Percentiles rank a stretch among this genome's conserved stretches.
Evolutionary conservation across 2,888 invertebrate genomes (phyloP).

Genomic region (Caenorhabditis doughertyi): DNA sequence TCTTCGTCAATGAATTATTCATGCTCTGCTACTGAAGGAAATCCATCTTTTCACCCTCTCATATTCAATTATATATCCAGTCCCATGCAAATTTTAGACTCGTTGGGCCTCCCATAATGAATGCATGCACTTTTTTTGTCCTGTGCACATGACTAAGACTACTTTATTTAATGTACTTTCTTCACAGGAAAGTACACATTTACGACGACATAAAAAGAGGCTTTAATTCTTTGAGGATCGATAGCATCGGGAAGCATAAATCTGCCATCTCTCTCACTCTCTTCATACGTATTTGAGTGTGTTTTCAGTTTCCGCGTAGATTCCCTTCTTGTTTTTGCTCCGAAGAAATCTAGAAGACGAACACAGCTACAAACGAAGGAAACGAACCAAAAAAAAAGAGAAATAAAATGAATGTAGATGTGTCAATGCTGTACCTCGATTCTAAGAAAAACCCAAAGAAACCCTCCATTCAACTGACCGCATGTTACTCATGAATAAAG

Average conservation of each 20-base stretch:
- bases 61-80: slow-evolving; percentile 11
- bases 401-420: background rate
- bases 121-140: slow-evolving; percentile 8
- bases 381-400: slow-evolving; percentile 15
- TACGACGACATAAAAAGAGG: slow-evolving; percentile 9
- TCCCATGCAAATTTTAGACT: slow-evolving; percentile 22
- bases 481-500: background rate
- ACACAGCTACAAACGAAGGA: slow-evolving; percentile 17
- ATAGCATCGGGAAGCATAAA: slow-evolving; percentile 7
- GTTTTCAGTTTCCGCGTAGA: slow-evolving; percentile 11
- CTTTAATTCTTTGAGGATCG: background rate
- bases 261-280: background rate
- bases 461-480: background rate
- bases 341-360: slow-evolving; percentile 1
- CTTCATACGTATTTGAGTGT: background rate
- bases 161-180: background rate
- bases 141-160: slow-evolving; percentile 11
- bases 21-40: background rate
- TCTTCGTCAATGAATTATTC: slow-evolving; percentile 4
- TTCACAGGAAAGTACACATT: slow-evolving; percentile 1
- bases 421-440: background rate
- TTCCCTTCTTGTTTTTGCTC: slow-evolving; percentile 31
- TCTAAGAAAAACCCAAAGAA: background rate
- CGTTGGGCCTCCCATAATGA: background rate
- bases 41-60: background rate